Conservation (phyloP, 2,888 invertebrate genomes). For the Philopedon plagiatum region DNA sequence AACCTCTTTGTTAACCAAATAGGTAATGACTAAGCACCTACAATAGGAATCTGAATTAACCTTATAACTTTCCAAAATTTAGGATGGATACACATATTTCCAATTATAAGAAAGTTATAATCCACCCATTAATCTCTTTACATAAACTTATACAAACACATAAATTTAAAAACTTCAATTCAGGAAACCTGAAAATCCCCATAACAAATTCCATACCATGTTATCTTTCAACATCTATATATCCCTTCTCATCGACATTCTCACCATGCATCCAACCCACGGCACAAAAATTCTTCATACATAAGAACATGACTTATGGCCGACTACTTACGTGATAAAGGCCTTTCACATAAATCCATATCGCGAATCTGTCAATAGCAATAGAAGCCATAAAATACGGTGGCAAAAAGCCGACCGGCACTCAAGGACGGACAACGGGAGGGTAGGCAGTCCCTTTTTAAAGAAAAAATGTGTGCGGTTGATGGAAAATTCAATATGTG, state of each 20-base stretch:
- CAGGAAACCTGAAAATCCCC: too few relatives aligned
- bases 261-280: background rate
- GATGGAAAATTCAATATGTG: constrained; percentile 45
- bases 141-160: too few relatives aligned
- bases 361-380: constrained; percentile 66
- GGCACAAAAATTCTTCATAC: constrained; percentile 17
- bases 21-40: too few relatives aligned
- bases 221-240: background rate
- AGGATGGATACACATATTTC: too few relatives aligned
- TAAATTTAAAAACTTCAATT: too few relatives aligned
- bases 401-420: constrained; percentile 50
- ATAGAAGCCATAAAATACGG: constrained; percentile 65
- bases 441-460: constrained; percentile 29
- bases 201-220: background rate
- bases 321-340: constrained; percentile 56
- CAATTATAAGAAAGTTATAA: too few relatives aligned
- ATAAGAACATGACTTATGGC: constrained; percentile 39
- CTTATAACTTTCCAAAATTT: too few relatives aligned
- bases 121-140: too few relatives aligned
- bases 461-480: constrained; percentile 41
- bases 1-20: too few relatives aligned
- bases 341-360: constrained; percentile 59
- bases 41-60: too few relatives aligned
- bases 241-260: background rate
- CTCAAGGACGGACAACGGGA: constrained; percentile 20